A percentile compares a stretch with the other conserved stretches of the same genome.
These are phyloP conservation scores for Sacculina carcini DNA, from an alignment of 2,888 invertebrate species.

Conservation along the genomic window DNA sequence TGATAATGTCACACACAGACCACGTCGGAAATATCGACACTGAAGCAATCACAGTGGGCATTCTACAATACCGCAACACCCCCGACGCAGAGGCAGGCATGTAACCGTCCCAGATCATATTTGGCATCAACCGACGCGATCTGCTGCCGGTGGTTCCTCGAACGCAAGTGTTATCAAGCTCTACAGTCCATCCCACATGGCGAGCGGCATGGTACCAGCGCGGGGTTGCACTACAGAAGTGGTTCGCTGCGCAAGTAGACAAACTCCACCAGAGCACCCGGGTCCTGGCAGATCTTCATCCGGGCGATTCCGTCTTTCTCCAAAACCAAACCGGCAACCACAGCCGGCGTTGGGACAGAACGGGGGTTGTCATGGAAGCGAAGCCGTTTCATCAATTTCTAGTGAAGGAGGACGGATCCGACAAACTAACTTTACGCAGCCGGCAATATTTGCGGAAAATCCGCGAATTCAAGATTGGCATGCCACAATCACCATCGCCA, in stretches of 20 bases:
- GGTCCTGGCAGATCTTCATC: background rate
- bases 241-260: slow-evolving; percentile 5
- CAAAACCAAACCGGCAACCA: no score
- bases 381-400: no score
- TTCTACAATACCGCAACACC: slow-evolving; percentile 4
- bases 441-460: no score
- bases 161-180: slow-evolving; percentile 2
- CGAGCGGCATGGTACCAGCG: background rate
- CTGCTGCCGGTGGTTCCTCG: slow-evolving; percentile 1
- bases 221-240: background rate
- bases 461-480: no score
- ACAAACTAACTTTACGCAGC: no score
- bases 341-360: no score
- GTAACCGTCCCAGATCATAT: slow-evolving; percentile 3
- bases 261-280: background rate
- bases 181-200: slow-evolving; percentile 1
- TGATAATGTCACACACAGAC: slow-evolving; percentile 3
- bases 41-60: background rate
- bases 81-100: background rate
- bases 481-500: no score
- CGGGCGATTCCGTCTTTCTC: no score
- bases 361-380: no score
- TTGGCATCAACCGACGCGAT: slow-evolving; percentile 3
- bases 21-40: background rate
- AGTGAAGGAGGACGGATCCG: no score